phyloP scores from a whole-genome alignment of 2,888 invertebrate species.

The Teleiodes luculella region DNA sequence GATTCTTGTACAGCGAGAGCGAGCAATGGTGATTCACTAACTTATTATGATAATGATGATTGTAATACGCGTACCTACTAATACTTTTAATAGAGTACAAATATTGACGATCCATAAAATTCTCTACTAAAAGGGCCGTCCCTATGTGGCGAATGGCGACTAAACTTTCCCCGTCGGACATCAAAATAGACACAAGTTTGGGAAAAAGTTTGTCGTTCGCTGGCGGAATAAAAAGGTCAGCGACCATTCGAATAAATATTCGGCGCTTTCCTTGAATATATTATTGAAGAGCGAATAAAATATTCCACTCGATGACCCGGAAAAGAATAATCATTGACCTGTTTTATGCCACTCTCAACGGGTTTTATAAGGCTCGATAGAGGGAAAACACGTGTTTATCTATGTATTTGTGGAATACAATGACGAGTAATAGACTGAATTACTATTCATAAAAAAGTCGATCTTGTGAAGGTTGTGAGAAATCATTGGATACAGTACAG shows the following conservation, averaged over 20 bases:
- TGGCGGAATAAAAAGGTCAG: slow-evolving; percentile 1
- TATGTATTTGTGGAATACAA: too few species aligned
- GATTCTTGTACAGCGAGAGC: too few species aligned
- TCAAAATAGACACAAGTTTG: neutral
- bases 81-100: neutral
- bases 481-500: too few species aligned
- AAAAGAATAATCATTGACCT: neutral
- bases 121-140: neutral
- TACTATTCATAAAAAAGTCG: too few species aligned
- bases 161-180: slow-evolving; percentile 1
- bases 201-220: neutral
- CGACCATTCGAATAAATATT: slow-evolving; percentile 7
- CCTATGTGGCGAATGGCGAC: neutral
- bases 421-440: too few species aligned
- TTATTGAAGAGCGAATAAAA: neutral
- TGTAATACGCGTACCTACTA: too few species aligned
- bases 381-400: too few species aligned
- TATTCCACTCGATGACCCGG: neutral
- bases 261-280: neutral
- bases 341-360: too few species aligned
- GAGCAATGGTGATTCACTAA: too few species aligned
- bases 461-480: too few species aligned
- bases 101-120: neutral
- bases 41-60: too few species aligned
- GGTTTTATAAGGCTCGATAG: too few species aligned